Evolutionary conservation across 2,797 vertebrate species (phyloP), one percentile per base, ranked within the genome.

Genomic region (Masticophis lateralis): DNA sequence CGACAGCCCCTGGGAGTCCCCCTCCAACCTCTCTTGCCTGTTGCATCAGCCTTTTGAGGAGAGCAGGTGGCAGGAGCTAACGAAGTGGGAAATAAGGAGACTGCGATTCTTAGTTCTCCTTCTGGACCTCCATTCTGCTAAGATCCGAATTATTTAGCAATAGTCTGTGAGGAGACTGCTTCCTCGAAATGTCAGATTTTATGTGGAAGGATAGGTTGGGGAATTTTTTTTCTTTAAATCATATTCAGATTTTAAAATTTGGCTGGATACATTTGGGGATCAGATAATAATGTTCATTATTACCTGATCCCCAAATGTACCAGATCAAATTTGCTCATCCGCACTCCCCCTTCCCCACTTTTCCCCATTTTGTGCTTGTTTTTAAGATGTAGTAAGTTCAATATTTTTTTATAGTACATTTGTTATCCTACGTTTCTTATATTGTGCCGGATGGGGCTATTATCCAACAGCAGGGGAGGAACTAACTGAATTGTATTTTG

Each of bases 21-120:
- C 87, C 55, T 89, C 87, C 90, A 91, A 93, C 69, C 25, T 91
- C 90, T 87, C 27, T 89, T 89, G 87, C 87, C 56, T 91, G 90
- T 93, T 93, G 93, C 93, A 93, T 93, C 93, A 93, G 93, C 93
- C 87, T 89, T 91, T 86, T 60, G 86, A 66, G 57, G 93, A 93
- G 90, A 93, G 93, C 93, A 93, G 93, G 90, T 93, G 93, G 93
- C 87, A 91, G 87, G 59, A 89, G 51, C 57, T 93, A 93, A 93
- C 87, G 69, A 93, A 93, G 90, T 91, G 74, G 93, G 90, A 66
- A 86, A 61, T 63, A 37, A 53, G 56, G 28, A 51, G 87, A 32
- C 87, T 20, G 7, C 32, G 10, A 37, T 86, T 93, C 69, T 86
- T 47, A 2, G 16, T n/a, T 89, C 69, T 32, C 59, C 57, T 66